phyloP scores from a whole-genome alignment of 1,140 invertebrate genomes.

The Venturia canescens region DNA sequence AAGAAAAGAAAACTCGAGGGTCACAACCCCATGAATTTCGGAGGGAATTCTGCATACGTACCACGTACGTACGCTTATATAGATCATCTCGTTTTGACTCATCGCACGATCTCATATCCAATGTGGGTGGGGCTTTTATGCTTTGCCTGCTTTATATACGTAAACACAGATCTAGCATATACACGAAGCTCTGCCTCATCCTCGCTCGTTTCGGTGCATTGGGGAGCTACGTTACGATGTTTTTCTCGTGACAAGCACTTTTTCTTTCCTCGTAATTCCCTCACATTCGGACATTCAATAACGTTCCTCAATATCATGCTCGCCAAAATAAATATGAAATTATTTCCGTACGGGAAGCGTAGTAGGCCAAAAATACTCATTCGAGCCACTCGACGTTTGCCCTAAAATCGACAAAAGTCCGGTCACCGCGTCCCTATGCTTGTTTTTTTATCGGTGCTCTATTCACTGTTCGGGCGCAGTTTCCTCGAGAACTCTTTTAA shows the following conservation, averaged over 20 bases:
- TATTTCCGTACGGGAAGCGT: background rate
- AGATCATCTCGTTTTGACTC: constrained; percentile 31
- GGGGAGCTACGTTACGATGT: background rate
- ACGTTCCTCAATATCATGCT: background rate
- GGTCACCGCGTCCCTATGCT: too few species aligned
- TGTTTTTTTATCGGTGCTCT: too few species aligned
- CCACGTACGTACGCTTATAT: background rate
- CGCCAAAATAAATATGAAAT: constrained; percentile 3
- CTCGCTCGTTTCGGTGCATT: background rate
- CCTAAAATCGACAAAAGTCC: too few species aligned
- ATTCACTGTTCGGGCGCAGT: too few species aligned
- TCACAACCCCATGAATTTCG: too few species aligned
- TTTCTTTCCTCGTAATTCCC: background rate
- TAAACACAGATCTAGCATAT: background rate
- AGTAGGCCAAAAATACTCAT: too few species aligned
- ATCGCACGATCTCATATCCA: background rate
- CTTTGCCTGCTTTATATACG: constrained; percentile 26
- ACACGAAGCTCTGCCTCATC: background rate
- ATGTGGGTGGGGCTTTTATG: background rate
- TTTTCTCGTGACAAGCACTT: background rate
- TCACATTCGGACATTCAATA: too few species aligned
- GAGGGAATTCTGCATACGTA: background rate
- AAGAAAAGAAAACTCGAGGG: too few species aligned
- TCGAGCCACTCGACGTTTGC: too few species aligned
- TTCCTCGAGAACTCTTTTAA: too few species aligned